These are phyloP conservation scores for Rotaria socialis DNA, from an alignment of 2,888 invertebrate genomes.

Conservation along the genomic window DNA sequence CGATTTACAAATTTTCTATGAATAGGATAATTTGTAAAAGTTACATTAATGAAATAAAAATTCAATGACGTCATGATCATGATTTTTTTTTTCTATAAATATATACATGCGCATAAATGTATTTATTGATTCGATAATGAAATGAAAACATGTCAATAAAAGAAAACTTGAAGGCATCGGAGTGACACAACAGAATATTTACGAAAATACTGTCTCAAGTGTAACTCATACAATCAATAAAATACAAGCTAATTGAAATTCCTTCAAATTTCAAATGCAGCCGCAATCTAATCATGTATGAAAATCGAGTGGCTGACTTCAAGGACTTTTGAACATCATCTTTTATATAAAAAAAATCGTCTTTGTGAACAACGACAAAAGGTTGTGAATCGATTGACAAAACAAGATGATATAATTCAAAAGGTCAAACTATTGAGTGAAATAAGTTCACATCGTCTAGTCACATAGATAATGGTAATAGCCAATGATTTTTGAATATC, in stretches of 20 bases:
- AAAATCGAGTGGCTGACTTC: too few relatives aligned
- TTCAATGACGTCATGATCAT: neutral
- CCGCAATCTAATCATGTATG: too few relatives aligned
- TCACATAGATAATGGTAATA: neutral
- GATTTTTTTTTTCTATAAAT: too few relatives aligned
- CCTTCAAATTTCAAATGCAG: too few relatives aligned
- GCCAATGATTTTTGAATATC: neutral
- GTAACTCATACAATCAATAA: too few relatives aligned
- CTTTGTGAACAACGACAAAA: neutral
- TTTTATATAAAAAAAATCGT: neutral
- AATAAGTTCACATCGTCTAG: neutral
- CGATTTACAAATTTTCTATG: neutral
- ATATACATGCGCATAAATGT: too few relatives aligned
- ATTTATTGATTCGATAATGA: too few relatives aligned
- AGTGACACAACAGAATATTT: too few relatives aligned
- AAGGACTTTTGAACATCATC: neutral
- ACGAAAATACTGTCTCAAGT: too few relatives aligned
- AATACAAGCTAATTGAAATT: neutral
- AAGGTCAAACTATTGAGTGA: neutral
- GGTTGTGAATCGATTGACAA: neutral
- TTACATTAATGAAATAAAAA: neutral
- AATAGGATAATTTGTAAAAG: neutral
- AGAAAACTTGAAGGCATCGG: too few relatives aligned
- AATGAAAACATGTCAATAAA: too few relatives aligned
- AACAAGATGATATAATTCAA: neutral